A percentile compares a stretch with the other conserved stretches of the same genome.
phyloP scores from a whole-genome alignment of 2,797 vertebrate species.

The Limnodromus scolopaceus region DNA sequence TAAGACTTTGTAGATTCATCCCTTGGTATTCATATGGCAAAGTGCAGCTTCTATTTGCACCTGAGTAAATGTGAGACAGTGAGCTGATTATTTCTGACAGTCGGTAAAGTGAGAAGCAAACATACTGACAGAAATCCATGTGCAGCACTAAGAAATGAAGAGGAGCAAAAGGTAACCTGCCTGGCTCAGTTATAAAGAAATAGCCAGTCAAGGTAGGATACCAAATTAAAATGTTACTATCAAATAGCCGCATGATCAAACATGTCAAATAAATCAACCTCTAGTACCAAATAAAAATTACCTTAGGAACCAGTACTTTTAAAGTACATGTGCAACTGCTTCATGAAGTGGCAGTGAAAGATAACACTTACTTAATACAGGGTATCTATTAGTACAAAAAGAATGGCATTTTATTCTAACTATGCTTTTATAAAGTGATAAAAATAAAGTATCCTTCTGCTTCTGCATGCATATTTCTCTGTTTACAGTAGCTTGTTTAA shows the following conservation, averaged over 20 bases:
- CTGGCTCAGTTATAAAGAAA: neutral
- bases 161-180: constrained; percentile 23
- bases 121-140: constrained; percentile 60
- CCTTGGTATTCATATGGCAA: constrained; percentile 49
- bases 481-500: neutral
- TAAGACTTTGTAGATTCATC: neutral
- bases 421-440: neutral
- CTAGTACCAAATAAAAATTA: neutral
- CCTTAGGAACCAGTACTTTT: neutral
- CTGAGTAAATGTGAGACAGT: constrained; percentile 42
- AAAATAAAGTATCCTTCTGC: neutral
- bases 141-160: neutral
- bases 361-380: neutral
- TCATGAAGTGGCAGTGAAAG: neutral
- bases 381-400: neutral
- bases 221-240: neutral
- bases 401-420: neutral
- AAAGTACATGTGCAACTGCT: neutral
- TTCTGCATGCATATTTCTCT: neutral
- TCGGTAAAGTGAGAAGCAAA: constrained; percentile 48
- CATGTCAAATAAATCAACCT: neutral
- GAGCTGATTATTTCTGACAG: constrained; percentile 74
- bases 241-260: neutral
- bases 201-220: neutral
- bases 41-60: constrained; percentile 55